These are phyloP conservation scores for Synaphobranchus kaupii DNA, from an alignment of 2,797 vertebrate species.

Conservation along the genomic window DNA sequence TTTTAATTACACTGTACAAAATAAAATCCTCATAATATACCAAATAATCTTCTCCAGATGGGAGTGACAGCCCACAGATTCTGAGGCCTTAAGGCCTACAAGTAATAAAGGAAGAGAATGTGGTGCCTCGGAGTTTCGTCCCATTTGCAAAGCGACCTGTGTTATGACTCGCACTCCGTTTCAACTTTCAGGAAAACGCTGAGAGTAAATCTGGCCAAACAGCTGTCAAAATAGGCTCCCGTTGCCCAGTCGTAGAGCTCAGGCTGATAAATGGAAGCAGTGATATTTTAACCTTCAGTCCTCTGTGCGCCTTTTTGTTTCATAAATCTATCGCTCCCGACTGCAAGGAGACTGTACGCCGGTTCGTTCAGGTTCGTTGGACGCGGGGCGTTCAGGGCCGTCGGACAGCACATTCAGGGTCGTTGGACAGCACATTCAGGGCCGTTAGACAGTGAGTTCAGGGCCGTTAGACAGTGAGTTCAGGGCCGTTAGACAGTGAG, in stretches of 20 bases:
- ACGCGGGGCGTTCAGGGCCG: no score
- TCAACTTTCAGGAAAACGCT: neutral
- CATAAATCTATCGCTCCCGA: neutral
- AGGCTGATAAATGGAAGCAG: neutral
- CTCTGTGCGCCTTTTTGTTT: neutral
- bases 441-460: no score
- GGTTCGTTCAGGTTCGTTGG: no score
- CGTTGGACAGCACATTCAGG: no score
- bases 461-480: no score
- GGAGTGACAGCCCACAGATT: neutral
- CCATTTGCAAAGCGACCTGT: neutral
- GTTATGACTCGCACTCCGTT: neutral
- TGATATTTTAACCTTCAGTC: conserved; percentile 1
- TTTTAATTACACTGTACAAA: conserved; percentile 37
- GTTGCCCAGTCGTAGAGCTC: neutral
- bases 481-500: no score
- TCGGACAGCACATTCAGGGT: no score
- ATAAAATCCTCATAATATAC: conserved; percentile 10
- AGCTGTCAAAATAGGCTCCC: neutral
- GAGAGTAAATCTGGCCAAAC: neutral
- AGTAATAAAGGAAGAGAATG: neutral
- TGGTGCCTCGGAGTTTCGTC: neutral
- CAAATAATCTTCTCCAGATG: conserved; percentile 5
- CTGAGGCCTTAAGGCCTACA: neutral
- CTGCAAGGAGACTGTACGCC: neutral